These are phyloP conservation scores for Entomobrya multifasciata DNA, from an alignment of 2,888 invertebrate genomes.

Conservation along the genomic window DNA sequence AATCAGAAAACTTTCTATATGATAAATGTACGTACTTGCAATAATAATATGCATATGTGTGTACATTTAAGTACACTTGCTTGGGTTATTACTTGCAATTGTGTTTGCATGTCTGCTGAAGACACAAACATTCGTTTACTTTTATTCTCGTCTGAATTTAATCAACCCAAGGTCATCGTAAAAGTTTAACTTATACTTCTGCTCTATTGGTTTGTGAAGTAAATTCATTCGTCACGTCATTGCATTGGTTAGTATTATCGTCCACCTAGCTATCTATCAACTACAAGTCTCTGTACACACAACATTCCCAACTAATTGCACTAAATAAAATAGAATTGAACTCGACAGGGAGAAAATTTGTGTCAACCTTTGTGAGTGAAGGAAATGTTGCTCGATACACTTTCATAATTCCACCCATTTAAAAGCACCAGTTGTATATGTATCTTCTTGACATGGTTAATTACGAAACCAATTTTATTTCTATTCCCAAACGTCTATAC, in stretches of 20 bases:
- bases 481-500: constrained; percentile 48
- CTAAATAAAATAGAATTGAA: constrained; percentile 22
- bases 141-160: constrained; percentile 19
- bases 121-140: constrained; percentile 4
- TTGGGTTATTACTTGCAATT: neutral
- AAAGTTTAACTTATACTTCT: neutral
- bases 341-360: constrained; percentile 39
- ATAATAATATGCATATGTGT: neutral
- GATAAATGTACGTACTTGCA: neutral
- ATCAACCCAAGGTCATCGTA: constrained; percentile 46
- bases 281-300: neutral
- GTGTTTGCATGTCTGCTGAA: too few relatives aligned
- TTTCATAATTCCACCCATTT: constrained; percentile 49
- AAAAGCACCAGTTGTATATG: constrained; percentile 10
- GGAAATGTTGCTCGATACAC: constrained; percentile 17
- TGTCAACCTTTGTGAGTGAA: constrained; percentile 30
- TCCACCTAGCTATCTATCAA: neutral
- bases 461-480: constrained; percentile 51
- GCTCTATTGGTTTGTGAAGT: constrained; percentile 1
- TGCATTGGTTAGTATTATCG: neutral
- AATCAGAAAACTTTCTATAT: neutral
- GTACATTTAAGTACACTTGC: neutral
- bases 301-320: constrained; percentile 16
- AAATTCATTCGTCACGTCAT: constrained; percentile 35
- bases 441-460: constrained; percentile 65